phyloP scores from a whole-genome alignment of 2,888 invertebrate genomes.

The Tetropium fuscum region DNA sequence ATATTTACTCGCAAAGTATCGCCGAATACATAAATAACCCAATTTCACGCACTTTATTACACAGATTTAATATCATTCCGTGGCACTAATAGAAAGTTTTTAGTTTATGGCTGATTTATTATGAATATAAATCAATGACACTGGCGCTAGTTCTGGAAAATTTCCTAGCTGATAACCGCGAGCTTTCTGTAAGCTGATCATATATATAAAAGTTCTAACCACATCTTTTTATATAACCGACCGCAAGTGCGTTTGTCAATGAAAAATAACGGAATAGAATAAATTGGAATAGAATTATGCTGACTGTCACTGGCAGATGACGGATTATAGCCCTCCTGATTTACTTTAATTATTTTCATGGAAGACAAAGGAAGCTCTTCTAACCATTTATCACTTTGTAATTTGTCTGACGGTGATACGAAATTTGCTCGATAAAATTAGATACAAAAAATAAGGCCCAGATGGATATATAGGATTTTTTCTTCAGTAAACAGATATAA shows the following conservation, averaged over 20 bases:
- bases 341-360: conserved; percentile 34
- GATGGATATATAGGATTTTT: no score
- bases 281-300: conserved; percentile 34
- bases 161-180: conserved; percentile 15
- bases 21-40: conserved; percentile 46
- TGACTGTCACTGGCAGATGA: conserved; percentile 32
- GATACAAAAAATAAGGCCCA: no score
- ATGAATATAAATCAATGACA: conserved; percentile 46
- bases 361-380: conserved; percentile 14
- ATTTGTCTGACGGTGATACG: conserved; percentile 10
- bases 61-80: conserved; percentile 46
- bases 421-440: background rate
- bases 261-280: conserved; percentile 36
- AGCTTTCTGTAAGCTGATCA: conserved; percentile 28
- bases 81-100: conserved; percentile 47
- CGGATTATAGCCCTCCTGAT: conserved; percentile 33
- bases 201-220: conserved; percentile 30
- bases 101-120: conserved; percentile 46
- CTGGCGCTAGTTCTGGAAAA: conserved; percentile 32
- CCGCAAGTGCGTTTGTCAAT: conserved; percentile 37
- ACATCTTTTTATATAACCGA: conserved; percentile 23
- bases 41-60: conserved; percentile 44
- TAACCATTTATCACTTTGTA: conserved; percentile 17
- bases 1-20: conserved; percentile 23
- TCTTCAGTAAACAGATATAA: no score